These are phyloP conservation scores for Drosophila setosimentum DNA, from an alignment of 2,888 invertebrate species.

Conservation along the genomic window DNA sequence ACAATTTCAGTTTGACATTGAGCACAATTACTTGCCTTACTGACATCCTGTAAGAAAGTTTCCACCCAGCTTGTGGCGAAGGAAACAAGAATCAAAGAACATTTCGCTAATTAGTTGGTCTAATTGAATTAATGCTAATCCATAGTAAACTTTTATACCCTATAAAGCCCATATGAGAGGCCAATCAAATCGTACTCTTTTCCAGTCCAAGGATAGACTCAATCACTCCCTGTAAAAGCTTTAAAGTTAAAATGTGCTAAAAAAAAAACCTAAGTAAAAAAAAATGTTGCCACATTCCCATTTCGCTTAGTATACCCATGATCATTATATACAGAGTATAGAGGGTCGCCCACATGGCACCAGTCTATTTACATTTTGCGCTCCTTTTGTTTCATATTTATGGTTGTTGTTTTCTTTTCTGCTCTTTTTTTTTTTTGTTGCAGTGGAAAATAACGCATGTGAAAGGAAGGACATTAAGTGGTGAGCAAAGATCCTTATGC, in stretches of 20 bases:
- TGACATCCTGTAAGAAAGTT: no score
- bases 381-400: slow-evolving; percentile 10
- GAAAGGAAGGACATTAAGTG: slow-evolving; percentile 51
- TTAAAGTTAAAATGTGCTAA: not conserved
- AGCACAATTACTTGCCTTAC: no score
- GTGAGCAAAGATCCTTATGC: slow-evolving; percentile 41
- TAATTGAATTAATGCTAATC: not conserved
- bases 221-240: not conserved
- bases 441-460: slow-evolving; percentile 27
- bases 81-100: no score
- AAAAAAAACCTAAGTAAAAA: no score
- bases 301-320: slow-evolving; percentile 1
- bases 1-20: not conserved
- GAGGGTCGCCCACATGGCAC: slow-evolving; percentile 14
- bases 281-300: not conserved
- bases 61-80: no score
- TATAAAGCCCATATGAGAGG: not conserved
- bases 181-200: not conserved
- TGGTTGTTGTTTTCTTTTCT: not conserved
- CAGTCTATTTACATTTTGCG: slow-evolving; percentile 40
- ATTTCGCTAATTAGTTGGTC: not conserved
- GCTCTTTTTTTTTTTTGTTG: slow-evolving; percentile 14
- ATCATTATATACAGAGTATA: slow-evolving; percentile 5
- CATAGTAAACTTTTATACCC: not conserved
- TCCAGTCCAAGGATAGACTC: not conserved